Evolutionary conservation across 2,888 invertebrate genomes (phyloP), one percentile per base, ranked within the genome.

Genomic region (Mallateleia sp.): DNA sequence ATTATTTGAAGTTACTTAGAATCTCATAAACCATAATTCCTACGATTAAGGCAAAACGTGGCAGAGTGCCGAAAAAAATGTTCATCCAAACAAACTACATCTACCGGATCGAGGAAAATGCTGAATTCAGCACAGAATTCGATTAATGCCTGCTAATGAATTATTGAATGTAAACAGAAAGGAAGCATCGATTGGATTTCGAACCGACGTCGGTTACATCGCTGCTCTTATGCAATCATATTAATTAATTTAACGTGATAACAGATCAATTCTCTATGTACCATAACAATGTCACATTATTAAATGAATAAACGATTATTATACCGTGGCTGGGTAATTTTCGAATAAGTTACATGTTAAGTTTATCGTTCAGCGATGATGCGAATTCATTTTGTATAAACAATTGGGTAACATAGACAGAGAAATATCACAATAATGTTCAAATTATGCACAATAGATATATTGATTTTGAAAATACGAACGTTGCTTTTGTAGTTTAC

Each of bases 301-400:
- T 75, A 69, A 82, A 69, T 69, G 82, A 69, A 82, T 75, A 75
- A 82, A 69, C 82, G 75, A 82, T 82, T 82, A 82, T 82, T 75
- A 52, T 54, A 32, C 24, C 50, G 34, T n/a, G 47, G 66, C 32
- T 38, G 20, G 62, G 14, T 62, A 42, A 74, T 81, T 67, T 32
- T 47, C 74, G 58, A 74, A 81, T 81, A 81, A 74, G 81, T 81
- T 81, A 67, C 74, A 42, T 34, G 80, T 66, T 66, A 28, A 71
- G 50, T 64, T 56, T 60, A 50, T 69, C 50, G 67, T 47, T 60
- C 78, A 22, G 25, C 18, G 32, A 28, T 24, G 24, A 66, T 47
- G 22, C 56, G 47, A 67, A 78, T 56, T 66, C 58, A 42, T 78
- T 78, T 78, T 78, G 58, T 66, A 78, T 67, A 78, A 78, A 78